Conservation (phyloP, 2,888 invertebrate species). For the Lithophane leautieri region DNA sequence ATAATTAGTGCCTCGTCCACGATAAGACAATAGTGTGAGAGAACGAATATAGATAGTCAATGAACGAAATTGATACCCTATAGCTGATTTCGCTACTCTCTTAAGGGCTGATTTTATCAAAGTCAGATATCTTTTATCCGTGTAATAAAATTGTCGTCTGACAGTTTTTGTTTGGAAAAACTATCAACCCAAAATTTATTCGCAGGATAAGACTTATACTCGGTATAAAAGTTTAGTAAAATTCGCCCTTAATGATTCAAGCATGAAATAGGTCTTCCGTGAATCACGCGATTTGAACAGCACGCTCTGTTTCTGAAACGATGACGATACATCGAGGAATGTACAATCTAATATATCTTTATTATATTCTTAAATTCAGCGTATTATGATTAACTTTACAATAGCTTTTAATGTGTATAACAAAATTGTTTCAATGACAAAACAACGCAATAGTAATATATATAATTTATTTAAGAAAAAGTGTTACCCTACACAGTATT, state of each 20-base stretch:
- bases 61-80: no score
- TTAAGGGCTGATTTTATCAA: background rate
- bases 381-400: conserved; percentile 7
- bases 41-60: background rate
- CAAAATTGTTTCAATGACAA: conserved; percentile 39
- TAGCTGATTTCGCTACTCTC: background rate
- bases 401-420: conserved; percentile 15
- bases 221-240: no score
- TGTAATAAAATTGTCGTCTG: no score
- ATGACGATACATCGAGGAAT: conserved; percentile 33
- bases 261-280: background rate
- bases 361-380: conserved; percentile 6
- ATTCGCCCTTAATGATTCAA: background rate
- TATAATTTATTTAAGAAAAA: conserved; percentile 24
- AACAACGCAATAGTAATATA: conserved; percentile 22
- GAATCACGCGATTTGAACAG: background rate
- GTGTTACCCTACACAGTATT: conserved; percentile 48
- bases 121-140: no score
- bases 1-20: background rate
- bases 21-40: background rate
- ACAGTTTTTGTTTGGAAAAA: no score
- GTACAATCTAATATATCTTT: conserved; percentile 28
- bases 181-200: no score
- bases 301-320: background rate
- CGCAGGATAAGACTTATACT: no score